phyloP scores from a whole-genome alignment of 2,797 vertebrate species.

The Odontamblyopus rebecca region DNA sequence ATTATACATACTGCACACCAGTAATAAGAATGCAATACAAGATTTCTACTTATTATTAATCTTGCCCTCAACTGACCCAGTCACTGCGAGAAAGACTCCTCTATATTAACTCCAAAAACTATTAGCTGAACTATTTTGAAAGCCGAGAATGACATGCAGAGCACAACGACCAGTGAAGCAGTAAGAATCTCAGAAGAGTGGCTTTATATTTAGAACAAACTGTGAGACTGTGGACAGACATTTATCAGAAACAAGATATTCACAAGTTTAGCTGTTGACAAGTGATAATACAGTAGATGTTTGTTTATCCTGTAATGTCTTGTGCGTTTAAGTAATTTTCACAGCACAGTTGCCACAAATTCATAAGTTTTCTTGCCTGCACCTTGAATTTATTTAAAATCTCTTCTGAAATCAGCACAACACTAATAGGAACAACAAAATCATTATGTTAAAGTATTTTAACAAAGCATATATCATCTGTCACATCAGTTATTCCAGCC shows the following conservation, averaged over 20 bases:
- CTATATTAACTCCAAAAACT: constrained; percentile 26
- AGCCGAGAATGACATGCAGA: constrained; percentile 9
- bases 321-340: background rate
- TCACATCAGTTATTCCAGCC: constrained; percentile 21
- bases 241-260: background rate
- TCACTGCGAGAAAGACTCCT: constrained; percentile 14
- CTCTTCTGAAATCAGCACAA: constrained; percentile 21
- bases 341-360: background rate
- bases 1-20: background rate
- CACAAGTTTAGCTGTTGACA: background rate
- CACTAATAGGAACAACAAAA: background rate
- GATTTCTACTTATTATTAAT: constrained; percentile 24
- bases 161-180: constrained; percentile 23
- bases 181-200: constrained; percentile 5
- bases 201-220: constrained; percentile 14
- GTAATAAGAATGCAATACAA: background rate
- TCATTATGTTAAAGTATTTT: constrained; percentile 9
- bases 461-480: constrained; percentile 33
- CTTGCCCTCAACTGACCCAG: constrained; percentile 30
- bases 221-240: background rate
- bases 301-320: background rate
- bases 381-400: constrained; percentile 13
- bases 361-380: constrained; percentile 28
- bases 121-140: constrained; percentile 26
- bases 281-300: background rate